Evolutionary conservation across 1,140 invertebrate genomes (phyloP).

Genomic region (Zaprionus nigranus): DNA sequence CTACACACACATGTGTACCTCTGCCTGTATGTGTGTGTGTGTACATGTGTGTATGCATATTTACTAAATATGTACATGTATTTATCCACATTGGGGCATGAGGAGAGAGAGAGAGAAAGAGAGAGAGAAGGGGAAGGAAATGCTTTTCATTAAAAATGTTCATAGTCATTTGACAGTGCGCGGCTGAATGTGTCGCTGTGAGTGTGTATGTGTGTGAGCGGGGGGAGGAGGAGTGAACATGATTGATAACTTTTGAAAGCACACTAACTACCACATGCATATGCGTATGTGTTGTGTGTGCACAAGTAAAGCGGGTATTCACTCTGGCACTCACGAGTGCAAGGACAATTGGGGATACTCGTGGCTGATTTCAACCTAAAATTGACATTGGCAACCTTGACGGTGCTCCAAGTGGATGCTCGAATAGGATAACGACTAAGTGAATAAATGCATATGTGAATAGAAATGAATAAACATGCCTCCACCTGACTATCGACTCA

Average conservation of each 20-base stretch:
- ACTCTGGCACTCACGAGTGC: neutral
- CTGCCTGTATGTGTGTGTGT: neutral
- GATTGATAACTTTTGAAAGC: constrained; percentile 41
- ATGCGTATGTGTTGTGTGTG: neutral
- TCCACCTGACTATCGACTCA: neutral
- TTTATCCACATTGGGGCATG: neutral
- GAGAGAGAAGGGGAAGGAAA: neutral
- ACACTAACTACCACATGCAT: constrained; percentile 7
- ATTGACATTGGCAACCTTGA: neutral
- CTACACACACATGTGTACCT: constrained; percentile 23
- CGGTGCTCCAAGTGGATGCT: neutral
- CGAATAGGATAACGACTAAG: neutral
- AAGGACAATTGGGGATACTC: neutral
- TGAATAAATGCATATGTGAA: neutral
- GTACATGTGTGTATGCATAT: constrained; percentile 3
- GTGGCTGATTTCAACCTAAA: neutral
- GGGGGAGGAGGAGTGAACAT: constrained; percentile 4
- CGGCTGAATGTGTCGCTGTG: constrained; percentile 23
- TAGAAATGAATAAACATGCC: neutral
- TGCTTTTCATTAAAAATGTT: constrained; percentile 75
- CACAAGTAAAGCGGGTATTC: neutral
- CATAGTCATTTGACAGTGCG: constrained; percentile 67
- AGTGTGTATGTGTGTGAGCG: constrained; percentile 1
- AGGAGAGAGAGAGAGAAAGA: too few species aligned
- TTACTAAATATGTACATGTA: constrained; percentile 7